Evolutionary conservation across 2,113 vertebrate genomes (phyloP), one percentile per base, ranked within the genome.

Genomic region (Falco punctatus): DNA sequence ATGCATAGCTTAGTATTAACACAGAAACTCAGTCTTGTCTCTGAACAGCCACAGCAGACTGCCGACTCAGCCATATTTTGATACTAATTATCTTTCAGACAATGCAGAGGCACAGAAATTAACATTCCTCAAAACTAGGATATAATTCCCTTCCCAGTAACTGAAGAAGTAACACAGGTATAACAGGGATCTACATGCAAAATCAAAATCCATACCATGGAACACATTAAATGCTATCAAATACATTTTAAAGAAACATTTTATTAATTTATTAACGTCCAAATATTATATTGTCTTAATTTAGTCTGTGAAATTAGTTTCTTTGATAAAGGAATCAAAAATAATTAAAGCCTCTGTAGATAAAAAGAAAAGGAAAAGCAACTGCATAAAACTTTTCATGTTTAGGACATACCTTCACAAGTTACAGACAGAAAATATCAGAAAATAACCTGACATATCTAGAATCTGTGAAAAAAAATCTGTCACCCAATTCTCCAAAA

Each of bases 401-500:
- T 74, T 87, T 75, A 61, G 26, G 91, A 73, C 32, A 51, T 0
- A 24, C 3, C 70, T 81, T 73, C 23, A 70, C 67, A 78, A 65
- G 23, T 55, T 69, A 70, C 51, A 90, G n/a, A 38, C 30, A 40
- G 27, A 57, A 93, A 87, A 35, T 19, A 92, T 8, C 44, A 85
- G 71, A 69, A 84, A 95, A 92, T 15, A 71, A 79, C 66, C 97
- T 97, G 97, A 99, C 98, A 98, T 99, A 97, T 98, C 98, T 89
- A 98, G 98, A 87, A 99, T 97, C 49, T 98, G 91, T 79, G 97
- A 97, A 99, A 99, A 95, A 92, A 99, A 98, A 14, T 98, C 98
- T 87, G 97, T 98, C 69, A 99, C 98, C 97, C 98, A 98, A 35
- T 98, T 98, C 97, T 99, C 98, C 97, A 98, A 98, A 40, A 97